Evolutionary conservation across 1,140 invertebrate species (phyloP).

Genomic region (Hylyphantes graminicola): DNA sequence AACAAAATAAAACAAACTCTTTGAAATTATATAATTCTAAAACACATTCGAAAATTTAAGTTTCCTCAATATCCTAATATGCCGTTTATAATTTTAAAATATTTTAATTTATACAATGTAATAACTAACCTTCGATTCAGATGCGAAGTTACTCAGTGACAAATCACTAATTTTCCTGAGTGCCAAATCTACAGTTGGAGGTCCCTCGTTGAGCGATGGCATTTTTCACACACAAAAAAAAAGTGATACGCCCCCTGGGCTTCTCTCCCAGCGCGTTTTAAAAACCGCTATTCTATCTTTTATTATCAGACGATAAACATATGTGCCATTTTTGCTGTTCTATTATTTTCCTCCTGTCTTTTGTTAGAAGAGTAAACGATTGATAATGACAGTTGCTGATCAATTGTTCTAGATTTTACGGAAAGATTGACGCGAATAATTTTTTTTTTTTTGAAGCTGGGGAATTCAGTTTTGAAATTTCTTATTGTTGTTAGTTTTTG

Average conservation of each 20-base stretch:
- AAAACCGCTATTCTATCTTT: not conserved
- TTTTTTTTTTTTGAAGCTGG: no score
- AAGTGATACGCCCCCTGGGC: slow-evolving; percentile 19
- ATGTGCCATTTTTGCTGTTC: not conserved
- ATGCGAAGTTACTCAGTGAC: slow-evolving; percentile 48
- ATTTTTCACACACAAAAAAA: slow-evolving; percentile 3
- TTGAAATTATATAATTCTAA: no score
- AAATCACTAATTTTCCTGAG: slow-evolving; percentile 33
- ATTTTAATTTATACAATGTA: no score
- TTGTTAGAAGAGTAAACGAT: not conserved
- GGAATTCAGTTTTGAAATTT: no score
- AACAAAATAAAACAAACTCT: no score
- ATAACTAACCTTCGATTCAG: slow-evolving; percentile 30
- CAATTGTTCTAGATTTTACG: no score
- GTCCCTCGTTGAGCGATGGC: not conserved
- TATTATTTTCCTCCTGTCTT: not conserved
- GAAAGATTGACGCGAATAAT: no score
- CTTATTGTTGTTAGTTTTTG: no score
- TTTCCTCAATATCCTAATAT: no score
- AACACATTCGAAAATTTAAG: no score
- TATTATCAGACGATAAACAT: slow-evolving; percentile 8
- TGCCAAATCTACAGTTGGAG: not conserved
- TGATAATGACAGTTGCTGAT: no score
- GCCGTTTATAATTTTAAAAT: no score
- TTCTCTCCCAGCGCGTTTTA: not conserved